Evolutionary conservation across 2,797 vertebrate species (phyloP), one percentile per base, ranked within the genome.

Genomic region (Sardinella longiceps): DNA sequence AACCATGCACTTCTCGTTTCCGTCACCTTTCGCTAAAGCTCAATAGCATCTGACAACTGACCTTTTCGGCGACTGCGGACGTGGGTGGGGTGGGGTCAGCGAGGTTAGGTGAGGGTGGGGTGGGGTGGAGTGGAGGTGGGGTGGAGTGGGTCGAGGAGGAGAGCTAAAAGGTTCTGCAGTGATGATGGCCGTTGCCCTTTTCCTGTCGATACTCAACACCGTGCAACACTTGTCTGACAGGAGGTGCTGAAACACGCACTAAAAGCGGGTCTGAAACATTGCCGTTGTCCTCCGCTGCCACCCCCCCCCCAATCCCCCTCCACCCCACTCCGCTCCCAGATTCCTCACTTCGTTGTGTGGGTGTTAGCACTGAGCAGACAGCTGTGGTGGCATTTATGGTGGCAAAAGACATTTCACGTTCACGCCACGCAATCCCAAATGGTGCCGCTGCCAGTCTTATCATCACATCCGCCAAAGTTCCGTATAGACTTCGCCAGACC

Each of bases 11-110:
- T 77, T 37, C 70, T 43, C 18, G 33, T 92, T 94, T 91, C 91
- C 86, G 86, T 94, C 93, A 94, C 92, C 92, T 92, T 94, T 93
- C 90, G 85, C 81, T 89, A 77, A 77, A 87, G 92, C 89, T 95
- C 94, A 89, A 95, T 95, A 95, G 90, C 50, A 91, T 92, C 91
- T 94, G 95, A 95, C 90, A 88, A 90, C 89, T 94, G 94, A 95
- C 95, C 94, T 95, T 96, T 95, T 82, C 84, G 12, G 84, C 84
- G 37, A 39, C 14, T 18, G 66, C 43, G 33, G 18, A 14, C 18
- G 33, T 70, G 66, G n/a, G 66, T 70, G 33, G 14, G 66, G 66
- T 37, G 66, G 66, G 30, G 33, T 1, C 5, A 89, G 90, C 90
- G 93, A 92, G 88, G 89, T 91, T 92, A 18, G 66, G 30, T 70